phyloP scores from a whole-genome alignment of 2,888 invertebrate genomes.

The Chironomus riparius region DNA sequence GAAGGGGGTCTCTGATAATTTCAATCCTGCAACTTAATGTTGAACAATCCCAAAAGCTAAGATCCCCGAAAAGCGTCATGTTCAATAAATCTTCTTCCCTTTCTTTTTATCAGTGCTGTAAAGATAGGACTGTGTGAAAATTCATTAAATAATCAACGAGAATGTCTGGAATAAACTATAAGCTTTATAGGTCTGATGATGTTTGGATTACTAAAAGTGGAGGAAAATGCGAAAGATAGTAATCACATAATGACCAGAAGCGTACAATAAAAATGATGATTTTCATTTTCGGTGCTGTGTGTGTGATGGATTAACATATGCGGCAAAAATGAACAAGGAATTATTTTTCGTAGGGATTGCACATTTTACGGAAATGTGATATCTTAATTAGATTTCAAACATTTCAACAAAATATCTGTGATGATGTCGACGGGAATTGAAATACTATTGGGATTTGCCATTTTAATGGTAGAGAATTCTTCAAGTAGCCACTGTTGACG shows the following conservation, averaged over 20 bases:
- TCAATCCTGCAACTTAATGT: too few species aligned
- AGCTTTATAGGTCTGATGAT: neutral
- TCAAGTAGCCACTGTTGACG: neutral
- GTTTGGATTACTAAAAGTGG: neutral
- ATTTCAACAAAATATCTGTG: neutral
- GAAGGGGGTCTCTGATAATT: too few species aligned
- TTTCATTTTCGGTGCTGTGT: neutral
- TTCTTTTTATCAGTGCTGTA: too few species aligned
- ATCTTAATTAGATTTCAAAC: neutral
- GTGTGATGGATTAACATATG: constrained; percentile 3
- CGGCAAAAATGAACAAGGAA: neutral
- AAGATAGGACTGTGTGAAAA: neutral
- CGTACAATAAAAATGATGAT: neutral
- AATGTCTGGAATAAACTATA: constrained; percentile 16
- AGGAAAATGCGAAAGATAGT: neutral
- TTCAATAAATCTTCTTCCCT: too few species aligned
- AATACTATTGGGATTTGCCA: neutral
- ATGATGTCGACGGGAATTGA: neutral
- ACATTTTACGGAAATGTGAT: neutral
- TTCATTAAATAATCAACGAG: constrained; percentile 16
- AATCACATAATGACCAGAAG: constrained; percentile 18
- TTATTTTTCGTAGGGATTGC: neutral
- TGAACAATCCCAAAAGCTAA: too few species aligned
- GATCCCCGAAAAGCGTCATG: too few species aligned
- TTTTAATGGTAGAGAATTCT: neutral